Evolutionary conservation across 37 sponge, comb jelly and placozoan genomes (phyloP), one percentile per base, ranked within the genome.

Genomic region (Theonella swinhoei): DNA sequence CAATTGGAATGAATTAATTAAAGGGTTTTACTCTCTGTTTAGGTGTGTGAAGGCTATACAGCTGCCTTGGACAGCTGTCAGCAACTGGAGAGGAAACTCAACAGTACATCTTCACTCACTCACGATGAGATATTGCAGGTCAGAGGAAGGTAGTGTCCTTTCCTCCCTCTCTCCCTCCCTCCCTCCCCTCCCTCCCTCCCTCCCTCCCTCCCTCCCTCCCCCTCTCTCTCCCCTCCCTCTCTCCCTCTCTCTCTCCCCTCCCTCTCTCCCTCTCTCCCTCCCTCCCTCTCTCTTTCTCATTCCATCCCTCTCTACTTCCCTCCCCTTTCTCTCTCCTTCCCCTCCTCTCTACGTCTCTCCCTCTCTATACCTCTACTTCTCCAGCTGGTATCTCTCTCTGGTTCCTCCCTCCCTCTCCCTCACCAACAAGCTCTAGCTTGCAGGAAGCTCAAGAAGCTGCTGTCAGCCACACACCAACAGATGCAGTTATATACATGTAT

Each of bases 401-500:
- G 11, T 14, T 17, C 11, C 54, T 47, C 54, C 26, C 24, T 87
- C 28, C 32, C 84, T 31, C 64, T 58, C 22, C 24, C 74, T 8
- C 92, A 91, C 43, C 89, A 77, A 36, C 83, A 91, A 59, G 7
- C 54, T 0, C 64, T 91, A 58, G 87, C 87, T 1, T 70, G 83
- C 14, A 63, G 54, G 42, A 42, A 64, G 9, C 78, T 89, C 14
- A 64, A 81, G 72, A 40, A 72, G 22, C 72, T 79, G 20, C 35
- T 94, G 22, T 63, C 80, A 2, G 42, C 65, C 88, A 86, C 54
- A 30, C 64, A 83, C 35, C 70, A 83, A 39, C 79, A 94, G 32
- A 29, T 91, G 47, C 64, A 79, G 34, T 84, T 68, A 0, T 76
- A 87, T 68, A 37, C 78, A 14, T 90, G 94, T 94, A 94, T 89